These are phyloP conservation scores for Zygaena filipendulae DNA, from an alignment of 2,888 invertebrate genomes.

Conservation along the genomic window DNA sequence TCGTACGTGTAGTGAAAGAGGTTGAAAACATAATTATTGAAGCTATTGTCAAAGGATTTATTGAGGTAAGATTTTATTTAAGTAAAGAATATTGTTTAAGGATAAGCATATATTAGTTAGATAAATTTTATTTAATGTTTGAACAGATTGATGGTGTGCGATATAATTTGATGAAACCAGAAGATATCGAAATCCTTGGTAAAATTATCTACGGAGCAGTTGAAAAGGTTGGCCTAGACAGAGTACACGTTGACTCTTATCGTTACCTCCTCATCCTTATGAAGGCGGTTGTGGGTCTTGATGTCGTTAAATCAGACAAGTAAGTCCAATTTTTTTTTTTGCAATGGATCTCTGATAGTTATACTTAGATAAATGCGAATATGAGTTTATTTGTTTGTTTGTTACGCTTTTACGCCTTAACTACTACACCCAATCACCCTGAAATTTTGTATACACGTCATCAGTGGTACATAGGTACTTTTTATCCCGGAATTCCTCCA, in stretches of 20 bases:
- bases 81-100: not conserved
- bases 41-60: slow-evolving; percentile 65
- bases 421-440: too few relatives aligned
- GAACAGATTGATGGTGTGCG: slow-evolving; percentile 49
- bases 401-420: too few relatives aligned
- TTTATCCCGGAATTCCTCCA: too few relatives aligned
- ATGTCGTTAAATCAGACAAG: slow-evolving; percentile 42
- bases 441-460: too few relatives aligned
- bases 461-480: too few relatives aligned
- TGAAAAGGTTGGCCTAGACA: slow-evolving; percentile 44
- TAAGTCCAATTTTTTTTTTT: slow-evolving; percentile 23
- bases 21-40: slow-evolving; percentile 62
- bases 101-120: too few relatives aligned
- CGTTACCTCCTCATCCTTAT: slow-evolving; percentile 69
- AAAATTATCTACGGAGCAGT: slow-evolving; percentile 57
- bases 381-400: too few relatives aligned
- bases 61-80: slow-evolving; percentile 34
- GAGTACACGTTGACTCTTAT: slow-evolving; percentile 50
- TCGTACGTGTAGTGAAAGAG: slow-evolving; percentile 35
- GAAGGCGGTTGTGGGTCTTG: slow-evolving; percentile 53
- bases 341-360: too few relatives aligned
- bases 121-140: too few relatives aligned
- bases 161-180: slow-evolving; percentile 39
- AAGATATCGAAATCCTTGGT: slow-evolving; percentile 66
- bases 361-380: too few relatives aligned